Percentiles rank a stretch among this genome's conserved stretches.
phyloP scores from a whole-genome alignment of 2,797 vertebrate genomes.

The Bradypus variegatus region DNA sequence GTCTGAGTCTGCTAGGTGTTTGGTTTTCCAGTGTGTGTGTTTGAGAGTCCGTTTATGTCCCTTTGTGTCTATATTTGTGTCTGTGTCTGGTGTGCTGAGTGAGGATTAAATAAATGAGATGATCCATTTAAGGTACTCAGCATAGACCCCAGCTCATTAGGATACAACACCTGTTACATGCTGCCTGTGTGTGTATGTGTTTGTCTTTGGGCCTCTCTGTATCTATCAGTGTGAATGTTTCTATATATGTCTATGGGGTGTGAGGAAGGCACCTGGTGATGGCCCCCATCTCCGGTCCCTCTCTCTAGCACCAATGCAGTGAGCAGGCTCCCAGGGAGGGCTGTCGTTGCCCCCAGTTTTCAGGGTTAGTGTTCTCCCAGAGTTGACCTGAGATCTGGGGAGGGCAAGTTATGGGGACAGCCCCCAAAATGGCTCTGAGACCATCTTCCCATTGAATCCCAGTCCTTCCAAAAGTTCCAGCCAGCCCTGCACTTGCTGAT shows the following conservation, averaged over 20 bases:
- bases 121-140: background rate
- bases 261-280: background rate
- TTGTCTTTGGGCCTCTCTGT: background rate
- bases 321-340: background rate
- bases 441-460: background rate
- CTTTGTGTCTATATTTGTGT: background rate
- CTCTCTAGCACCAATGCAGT: background rate
- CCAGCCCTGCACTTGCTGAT: background rate
- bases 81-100: background rate
- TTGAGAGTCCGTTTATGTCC: background rate
- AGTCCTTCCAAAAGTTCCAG: background rate
- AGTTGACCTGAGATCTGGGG: background rate
- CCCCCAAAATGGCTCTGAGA: background rate
- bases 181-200: background rate
- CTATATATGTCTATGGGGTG: fast-evolving
- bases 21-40: background rate
- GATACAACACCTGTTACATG: no score
- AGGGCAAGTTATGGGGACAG: background rate
- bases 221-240: background rate
- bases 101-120: background rate
- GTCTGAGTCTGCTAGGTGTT: background rate
- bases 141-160: background rate
- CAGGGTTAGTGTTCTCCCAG: background rate
- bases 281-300: background rate
- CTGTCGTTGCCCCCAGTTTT: background rate